Evolutionary conservation across 1,140 invertebrate genomes (phyloP).

Genomic region (Plutomurus gul): DNA sequence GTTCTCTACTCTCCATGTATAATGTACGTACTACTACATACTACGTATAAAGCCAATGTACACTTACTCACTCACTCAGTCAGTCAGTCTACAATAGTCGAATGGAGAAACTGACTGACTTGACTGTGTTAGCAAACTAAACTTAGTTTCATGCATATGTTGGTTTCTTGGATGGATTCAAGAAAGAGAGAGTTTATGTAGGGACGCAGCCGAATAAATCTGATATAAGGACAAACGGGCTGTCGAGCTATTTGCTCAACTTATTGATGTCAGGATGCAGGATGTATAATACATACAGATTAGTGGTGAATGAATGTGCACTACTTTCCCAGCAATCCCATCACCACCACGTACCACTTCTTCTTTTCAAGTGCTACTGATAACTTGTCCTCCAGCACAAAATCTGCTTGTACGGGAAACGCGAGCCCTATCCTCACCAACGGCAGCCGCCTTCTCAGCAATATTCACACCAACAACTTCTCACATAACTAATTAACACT

Average conservation of each 20-base stretch:
- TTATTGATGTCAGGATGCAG: slow-evolving; percentile 45
- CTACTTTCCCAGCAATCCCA: background rate
- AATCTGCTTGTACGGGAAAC: background rate
- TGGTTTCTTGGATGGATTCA: background rate
- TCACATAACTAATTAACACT: too few relatives aligned
- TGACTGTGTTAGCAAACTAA: too few relatives aligned
- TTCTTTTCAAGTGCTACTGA: background rate
- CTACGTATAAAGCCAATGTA: too few relatives aligned
- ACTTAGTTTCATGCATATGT: background rate
- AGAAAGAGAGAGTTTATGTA: background rate
- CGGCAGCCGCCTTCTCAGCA: too few relatives aligned
- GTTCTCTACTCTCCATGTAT: too few relatives aligned
- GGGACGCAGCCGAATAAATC: slow-evolving; percentile 30
- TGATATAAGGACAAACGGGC: slow-evolving; percentile 39
- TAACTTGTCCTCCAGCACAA: background rate
- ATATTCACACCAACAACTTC: too few relatives aligned
- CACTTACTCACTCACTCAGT: too few relatives aligned
- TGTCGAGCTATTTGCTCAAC: slow-evolving; percentile 42
- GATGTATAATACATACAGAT: slow-evolving; percentile 45
- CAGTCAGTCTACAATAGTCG: too few relatives aligned
- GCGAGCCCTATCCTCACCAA: too few relatives aligned
- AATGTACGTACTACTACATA: too few relatives aligned
- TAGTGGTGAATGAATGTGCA: slow-evolving; percentile 34
- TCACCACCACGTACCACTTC: background rate
- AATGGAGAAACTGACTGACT: too few relatives aligned